Conservation (phyloP, 2,888 invertebrate species). For the Eulithis prunata region DNA sequence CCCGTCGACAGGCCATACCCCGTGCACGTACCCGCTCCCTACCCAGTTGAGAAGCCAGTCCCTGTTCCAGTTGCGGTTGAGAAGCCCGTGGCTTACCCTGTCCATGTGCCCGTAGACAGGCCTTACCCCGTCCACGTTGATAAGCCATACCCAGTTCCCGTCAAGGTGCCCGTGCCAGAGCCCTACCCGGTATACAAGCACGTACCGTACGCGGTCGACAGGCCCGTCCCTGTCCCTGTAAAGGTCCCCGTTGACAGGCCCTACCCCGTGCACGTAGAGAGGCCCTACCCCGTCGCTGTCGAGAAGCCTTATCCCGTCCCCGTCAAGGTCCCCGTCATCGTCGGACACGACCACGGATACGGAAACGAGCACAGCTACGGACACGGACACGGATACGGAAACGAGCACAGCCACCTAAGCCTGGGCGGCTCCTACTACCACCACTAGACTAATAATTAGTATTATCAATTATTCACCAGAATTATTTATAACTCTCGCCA, state of each 20-base stretch:
- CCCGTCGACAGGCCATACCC: constrained; percentile 88
- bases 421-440: constrained; percentile 65
- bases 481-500: constrained; percentile 71
- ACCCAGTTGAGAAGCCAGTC: constrained; percentile 86
- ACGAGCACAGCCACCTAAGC: constrained; percentile 48
- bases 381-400: constrained; percentile 46
- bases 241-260: constrained; percentile 88
- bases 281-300: constrained; percentile 73
- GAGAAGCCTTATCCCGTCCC: constrained; percentile 85
- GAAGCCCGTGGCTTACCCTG: constrained; percentile 86
- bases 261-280: constrained; percentile 84
- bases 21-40: constrained; percentile 86
- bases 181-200: constrained; percentile 88
- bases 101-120: constrained; percentile 86
- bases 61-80: constrained; percentile 86
- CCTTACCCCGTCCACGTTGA: constrained; percentile 84
- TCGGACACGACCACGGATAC: constrained; percentile 59
- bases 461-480: constrained; percentile 52
- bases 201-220: constrained; percentile 85
- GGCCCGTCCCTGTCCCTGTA: constrained; percentile 87
- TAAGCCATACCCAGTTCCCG: constrained; percentile 80
- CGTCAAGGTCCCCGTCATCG: constrained; percentile 78
- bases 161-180: constrained; percentile 84
- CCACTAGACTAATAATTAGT: constrained; percentile 70
- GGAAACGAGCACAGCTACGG: constrained; percentile 28